A percentile compares a stretch with the other conserved stretches of the same genome.
Conservation (phyloP, 2,797 vertebrate genomes). For the Onychomys torridus region DNA sequence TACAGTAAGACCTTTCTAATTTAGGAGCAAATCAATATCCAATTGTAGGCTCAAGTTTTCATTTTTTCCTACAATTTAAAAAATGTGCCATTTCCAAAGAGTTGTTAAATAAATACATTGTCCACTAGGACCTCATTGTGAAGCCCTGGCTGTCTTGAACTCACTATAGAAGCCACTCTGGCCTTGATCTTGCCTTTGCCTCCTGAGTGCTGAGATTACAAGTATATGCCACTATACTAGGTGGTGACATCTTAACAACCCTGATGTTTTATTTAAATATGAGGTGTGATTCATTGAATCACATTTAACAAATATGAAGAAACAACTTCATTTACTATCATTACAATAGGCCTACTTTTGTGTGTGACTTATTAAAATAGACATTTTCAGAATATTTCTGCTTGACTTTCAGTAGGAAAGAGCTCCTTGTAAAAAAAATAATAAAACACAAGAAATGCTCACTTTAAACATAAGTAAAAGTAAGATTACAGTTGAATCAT, state of each 20-base stretch:
- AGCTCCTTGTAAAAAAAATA: not conserved
- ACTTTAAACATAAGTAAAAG: slow-evolving; percentile 40
- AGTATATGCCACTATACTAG: not conserved
- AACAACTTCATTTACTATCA: slow-evolving; percentile 36
- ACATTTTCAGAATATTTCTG: slow-evolving; percentile 33
- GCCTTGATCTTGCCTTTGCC: not conserved
- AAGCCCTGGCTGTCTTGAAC: not conserved
- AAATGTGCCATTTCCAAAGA: slow-evolving; percentile 12
- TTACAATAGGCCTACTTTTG: slow-evolving; percentile 3
- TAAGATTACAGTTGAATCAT: not conserved
- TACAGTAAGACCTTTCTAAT: slow-evolving; percentile 17
- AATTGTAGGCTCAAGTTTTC: slow-evolving; percentile 24
- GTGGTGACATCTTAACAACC: not conserved
- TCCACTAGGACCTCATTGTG: not conserved
- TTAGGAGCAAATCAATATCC: slow-evolving; percentile 27
- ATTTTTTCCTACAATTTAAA: not conserved
- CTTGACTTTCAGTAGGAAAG: slow-evolving; percentile 42
- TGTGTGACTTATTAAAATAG: slow-evolving; percentile 36
- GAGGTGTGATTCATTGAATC: not conserved
- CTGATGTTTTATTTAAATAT: slow-evolving; percentile 51
- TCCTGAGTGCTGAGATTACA: not conserved
- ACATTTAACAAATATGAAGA: slow-evolving; percentile 53
- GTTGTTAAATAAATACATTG: slow-evolving; percentile 63
- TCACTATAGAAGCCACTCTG: not conserved
- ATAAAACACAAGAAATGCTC: not conserved